A percentile compares a stretch with the other conserved stretches of the same genome.
Evolutionary conservation across 2,113 vertebrate species (phyloP).

Genomic region (Corythornis vintsioides): DNA sequence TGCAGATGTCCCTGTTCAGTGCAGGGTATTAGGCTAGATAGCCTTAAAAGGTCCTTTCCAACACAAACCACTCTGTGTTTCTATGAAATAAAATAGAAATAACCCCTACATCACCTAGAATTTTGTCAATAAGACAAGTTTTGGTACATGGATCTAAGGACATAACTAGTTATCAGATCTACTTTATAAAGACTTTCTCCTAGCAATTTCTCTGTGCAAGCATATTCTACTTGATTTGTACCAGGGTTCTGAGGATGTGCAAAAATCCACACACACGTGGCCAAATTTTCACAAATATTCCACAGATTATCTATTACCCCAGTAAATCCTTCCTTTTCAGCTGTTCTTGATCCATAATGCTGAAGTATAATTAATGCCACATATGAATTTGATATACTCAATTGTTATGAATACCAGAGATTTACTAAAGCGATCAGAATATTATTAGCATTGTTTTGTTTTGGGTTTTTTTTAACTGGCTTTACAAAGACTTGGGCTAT

Average conservation of each 20-base stretch:
- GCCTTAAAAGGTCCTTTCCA: neutral
- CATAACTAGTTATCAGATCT: neutral
- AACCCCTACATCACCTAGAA: neutral
- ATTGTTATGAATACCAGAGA: constrained; percentile 52
- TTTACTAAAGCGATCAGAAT: constrained; percentile 2
- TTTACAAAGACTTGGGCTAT: neutral
- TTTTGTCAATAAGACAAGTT: neutral
- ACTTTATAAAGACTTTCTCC: neutral
- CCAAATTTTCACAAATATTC: constrained; percentile 32
- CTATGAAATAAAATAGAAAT: neutral
- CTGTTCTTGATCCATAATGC: neutral
- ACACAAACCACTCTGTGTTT: neutral
- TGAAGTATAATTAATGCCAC: constrained; percentile 39
- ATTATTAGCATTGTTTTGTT: neutral
- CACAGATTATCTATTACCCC: neutral
- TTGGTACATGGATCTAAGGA: neutral
- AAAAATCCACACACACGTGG: neutral
- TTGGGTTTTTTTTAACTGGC: neutral
- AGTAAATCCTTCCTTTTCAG: constrained; percentile 16
- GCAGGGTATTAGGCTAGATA: neutral
- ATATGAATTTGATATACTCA: constrained; percentile 31
- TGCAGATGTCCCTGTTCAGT: neutral
- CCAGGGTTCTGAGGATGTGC: neutral
- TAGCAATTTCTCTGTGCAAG: neutral
- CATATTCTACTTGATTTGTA: neutral